Conservation (phyloP, 2,888 invertebrate species). For the Octodonta nipae region DNA sequence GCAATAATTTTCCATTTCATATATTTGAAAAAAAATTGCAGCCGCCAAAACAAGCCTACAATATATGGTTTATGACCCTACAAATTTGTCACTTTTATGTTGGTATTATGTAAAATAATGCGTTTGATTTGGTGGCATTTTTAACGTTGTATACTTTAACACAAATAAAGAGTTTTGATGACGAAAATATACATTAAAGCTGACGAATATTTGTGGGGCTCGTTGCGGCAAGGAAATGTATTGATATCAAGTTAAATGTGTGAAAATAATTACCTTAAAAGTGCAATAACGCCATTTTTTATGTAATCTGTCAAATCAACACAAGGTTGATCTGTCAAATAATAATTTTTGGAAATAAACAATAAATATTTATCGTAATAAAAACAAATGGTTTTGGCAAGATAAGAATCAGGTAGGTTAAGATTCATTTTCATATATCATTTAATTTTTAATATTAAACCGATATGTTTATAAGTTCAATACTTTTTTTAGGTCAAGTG, state of each 20-base stretch:
- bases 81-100: slow-evolving; percentile 12
- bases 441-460: no score
- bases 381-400: slow-evolving; percentile 10
- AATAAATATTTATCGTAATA: slow-evolving; percentile 27
- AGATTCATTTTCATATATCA: no score
- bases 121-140: slow-evolving; percentile 29
- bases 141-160: slow-evolving; percentile 13
- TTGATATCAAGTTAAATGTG: no score
- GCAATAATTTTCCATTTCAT: no score
- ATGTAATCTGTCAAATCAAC: slow-evolving; percentile 26
- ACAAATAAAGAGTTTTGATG: slow-evolving; percentile 5
- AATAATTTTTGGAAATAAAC: slow-evolving; percentile 29
- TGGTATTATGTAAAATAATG: slow-evolving; percentile 19
- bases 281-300: slow-evolving; percentile 27
- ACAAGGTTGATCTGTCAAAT: slow-evolving; percentile 28
- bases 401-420: slow-evolving; percentile 4
- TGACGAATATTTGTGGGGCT: no score
- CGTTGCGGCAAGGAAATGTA: no score
- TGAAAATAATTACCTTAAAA: slow-evolving; percentile 7
- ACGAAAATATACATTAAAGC: no score
- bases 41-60: no score
- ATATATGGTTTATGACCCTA: no score
- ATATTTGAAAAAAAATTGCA: no score
- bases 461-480: no score
- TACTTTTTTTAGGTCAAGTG: slow-evolving; percentile 31